Evolutionary conservation across 2,113 vertebrate species (phyloP).

Genomic region (Syngnathus typhle): DNA sequence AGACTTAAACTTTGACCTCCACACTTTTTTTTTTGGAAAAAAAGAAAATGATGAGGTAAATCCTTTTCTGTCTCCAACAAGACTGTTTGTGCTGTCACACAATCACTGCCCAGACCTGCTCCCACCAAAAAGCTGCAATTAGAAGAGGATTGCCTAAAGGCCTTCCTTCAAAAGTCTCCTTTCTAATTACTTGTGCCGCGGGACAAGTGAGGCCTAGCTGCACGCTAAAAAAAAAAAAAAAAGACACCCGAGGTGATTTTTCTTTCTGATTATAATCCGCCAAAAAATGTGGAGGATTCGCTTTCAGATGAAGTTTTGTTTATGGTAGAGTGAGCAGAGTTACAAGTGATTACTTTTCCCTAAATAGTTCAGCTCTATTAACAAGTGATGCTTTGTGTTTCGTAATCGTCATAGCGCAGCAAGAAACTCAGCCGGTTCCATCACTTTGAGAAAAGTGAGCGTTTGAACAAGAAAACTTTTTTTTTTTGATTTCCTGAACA

Average conservation of each 20-base stretch:
- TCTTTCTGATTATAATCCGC: constrained; percentile 79
- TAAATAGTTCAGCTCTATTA: not conserved
- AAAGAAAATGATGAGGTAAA: constrained; percentile 38
- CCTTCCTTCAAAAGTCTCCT: constrained; percentile 79
- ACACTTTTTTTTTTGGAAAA: constrained; percentile 28
- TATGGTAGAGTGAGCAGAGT: constrained; percentile 46
- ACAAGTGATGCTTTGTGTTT: constrained; percentile 47
- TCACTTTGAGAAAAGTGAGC: constrained; percentile 57
- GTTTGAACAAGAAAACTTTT: constrained; percentile 36
- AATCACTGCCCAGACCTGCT: constrained; percentile 77
- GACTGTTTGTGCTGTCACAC: constrained; percentile 64
- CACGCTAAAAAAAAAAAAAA: constrained; percentile 18
- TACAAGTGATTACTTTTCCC: constrained; percentile 20
- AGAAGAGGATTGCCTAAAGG: constrained; percentile 74
- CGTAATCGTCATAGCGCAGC: constrained; percentile 63
- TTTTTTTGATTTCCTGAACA: constrained; percentile 10
- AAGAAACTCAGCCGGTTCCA: constrained; percentile 40
- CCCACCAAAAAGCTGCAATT: constrained; percentile 82
- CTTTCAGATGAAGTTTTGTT: constrained; percentile 66
- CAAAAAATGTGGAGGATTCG: constrained; percentile 73
- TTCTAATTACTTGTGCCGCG: constrained; percentile 81
- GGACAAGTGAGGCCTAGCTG: constrained; percentile 73
- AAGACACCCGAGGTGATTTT: constrained; percentile 64
- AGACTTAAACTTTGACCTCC: constrained; percentile 59
- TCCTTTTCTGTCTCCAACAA: constrained; percentile 28